Conservation (phyloP, 37 sponge, comb jelly and placozoan genomes). For the Chondrilla cf. caribensis region DNA sequence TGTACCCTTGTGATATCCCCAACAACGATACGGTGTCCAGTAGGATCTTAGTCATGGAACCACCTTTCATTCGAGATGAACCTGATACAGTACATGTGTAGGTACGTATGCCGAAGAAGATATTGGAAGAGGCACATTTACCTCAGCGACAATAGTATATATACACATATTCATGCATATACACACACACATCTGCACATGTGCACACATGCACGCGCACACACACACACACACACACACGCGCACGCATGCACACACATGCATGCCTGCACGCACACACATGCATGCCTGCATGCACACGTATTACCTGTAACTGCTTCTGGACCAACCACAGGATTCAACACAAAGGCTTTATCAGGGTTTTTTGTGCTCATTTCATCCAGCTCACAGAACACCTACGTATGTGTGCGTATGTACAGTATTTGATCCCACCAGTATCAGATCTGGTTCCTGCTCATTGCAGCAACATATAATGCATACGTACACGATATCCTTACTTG, state of each 20-base stretch:
- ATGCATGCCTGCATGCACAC: neutral
- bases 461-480: neutral
- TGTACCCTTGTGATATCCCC: neutral
- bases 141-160: too few species aligned
- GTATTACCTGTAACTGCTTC: conserved; percentile 64
- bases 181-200: too few species aligned
- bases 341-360: conserved; percentile 28
- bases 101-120: neutral
- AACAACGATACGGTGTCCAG: conserved; percentile 36
- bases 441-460: too few species aligned
- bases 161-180: too few species aligned
- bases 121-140: too few species aligned
- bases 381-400: conserved; percentile 32
- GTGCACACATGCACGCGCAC: too few species aligned
- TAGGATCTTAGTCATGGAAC: conserved; percentile 59
- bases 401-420: neutral
- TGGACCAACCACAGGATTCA: conserved; percentile 65
- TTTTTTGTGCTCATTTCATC: neutral
- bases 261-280: too few species aligned
- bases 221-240: too few species aligned
- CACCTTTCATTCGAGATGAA: conserved; percentile 73
- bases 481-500: conserved; percentile 10
- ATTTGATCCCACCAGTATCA: neutral
- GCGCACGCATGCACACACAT: too few species aligned
- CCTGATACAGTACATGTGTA: conserved; percentile 23